These are phyloP conservation scores for Antedon mediterranea DNA, from an alignment of 53 echinoderm and acorn worm genomes.

Conservation along the genomic window DNA sequence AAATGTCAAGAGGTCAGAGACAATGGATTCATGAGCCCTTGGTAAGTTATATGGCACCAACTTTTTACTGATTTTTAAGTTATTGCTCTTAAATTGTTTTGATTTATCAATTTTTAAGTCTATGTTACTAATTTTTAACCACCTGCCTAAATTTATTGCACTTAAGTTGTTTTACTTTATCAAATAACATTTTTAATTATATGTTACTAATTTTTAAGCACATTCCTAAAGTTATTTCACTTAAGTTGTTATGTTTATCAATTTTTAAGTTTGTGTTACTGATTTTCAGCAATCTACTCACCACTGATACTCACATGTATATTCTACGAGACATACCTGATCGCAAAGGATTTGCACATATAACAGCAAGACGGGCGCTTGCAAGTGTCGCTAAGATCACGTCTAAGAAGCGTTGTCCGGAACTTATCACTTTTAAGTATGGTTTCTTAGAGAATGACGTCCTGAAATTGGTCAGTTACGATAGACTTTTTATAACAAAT, in stretches of 20 bases:
- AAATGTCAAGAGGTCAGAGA: constrained; percentile 90
- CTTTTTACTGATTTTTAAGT: too few species aligned
- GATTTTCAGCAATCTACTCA: constrained; percentile 46
- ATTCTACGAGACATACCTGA: constrained; percentile 60
- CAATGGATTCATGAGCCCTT: constrained; percentile 81
- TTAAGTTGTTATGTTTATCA: background rate
- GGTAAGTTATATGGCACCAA: too few species aligned
- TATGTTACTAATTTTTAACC: too few species aligned
- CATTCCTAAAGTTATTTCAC: too few species aligned
- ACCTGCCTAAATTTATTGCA: too few species aligned
- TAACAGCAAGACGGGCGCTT: constrained; percentile 72
- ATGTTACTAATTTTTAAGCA: background rate
- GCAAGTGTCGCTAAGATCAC: constrained; percentile 81
- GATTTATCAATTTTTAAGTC: constrained; percentile 3
- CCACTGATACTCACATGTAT: constrained; percentile 70
- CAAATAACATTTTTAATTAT: background rate
- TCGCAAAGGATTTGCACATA: constrained; percentile 66
- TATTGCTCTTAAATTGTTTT: too few species aligned
- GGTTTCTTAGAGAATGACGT: constrained; percentile 57
- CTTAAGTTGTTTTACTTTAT: background rate
- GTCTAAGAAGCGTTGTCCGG: constrained; percentile 87
- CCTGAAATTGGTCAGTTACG: constrained; percentile 42
- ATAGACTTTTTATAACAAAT: constrained; percentile 67
- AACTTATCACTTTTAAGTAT: constrained; percentile 94
- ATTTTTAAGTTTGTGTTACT: too few species aligned